Conservation (phyloP, 2,888 invertebrate genomes). For the Charanyca ferruginea region DNA sequence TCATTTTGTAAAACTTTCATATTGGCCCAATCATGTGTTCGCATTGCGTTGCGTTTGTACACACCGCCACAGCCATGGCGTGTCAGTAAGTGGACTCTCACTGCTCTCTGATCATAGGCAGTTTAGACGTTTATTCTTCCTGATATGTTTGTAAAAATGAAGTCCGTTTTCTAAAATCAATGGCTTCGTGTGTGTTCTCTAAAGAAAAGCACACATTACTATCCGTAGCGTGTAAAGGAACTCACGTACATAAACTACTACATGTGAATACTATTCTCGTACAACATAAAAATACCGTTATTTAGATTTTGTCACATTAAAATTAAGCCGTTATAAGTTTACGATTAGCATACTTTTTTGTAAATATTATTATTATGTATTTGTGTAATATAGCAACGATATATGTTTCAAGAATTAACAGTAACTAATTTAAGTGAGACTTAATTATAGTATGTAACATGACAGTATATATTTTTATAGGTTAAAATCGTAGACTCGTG, state of each 20-base stretch:
- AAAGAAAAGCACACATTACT: constrained; percentile 43
- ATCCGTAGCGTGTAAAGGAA: constrained; percentile 67
- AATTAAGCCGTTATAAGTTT: constrained; percentile 62
- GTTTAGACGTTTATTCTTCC: constrained; percentile 56
- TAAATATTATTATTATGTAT: constrained; percentile 49
- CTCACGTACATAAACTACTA: constrained; percentile 54
- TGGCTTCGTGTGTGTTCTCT: constrained; percentile 22
- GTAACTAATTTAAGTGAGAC: constrained; percentile 40
- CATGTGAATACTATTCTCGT: constrained; percentile 50
- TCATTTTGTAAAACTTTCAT: constrained; percentile 46
- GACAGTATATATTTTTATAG: constrained; percentile 49
- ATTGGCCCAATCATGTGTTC: constrained; percentile 32
- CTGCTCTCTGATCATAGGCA: constrained; percentile 60
- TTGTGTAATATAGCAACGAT: constrained; percentile 52
- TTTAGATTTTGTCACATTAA: constrained; percentile 53
- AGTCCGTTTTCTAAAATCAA: constrained; percentile 47
- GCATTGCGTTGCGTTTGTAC: constrained; percentile 14
- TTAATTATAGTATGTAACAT: constrained; percentile 47
- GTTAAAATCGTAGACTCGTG: constrained; percentile 29
- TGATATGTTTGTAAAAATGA: constrained; percentile 60
- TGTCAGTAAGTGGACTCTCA: constrained; percentile 50
- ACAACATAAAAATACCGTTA: constrained; percentile 52
- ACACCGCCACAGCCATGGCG: constrained; percentile 11
- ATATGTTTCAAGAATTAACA: constrained; percentile 53
- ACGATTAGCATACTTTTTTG: constrained; percentile 49